Base-by-base conservation (phyloP, 2,888 invertebrate genomes). In the Tiphia femorata region DNA sequence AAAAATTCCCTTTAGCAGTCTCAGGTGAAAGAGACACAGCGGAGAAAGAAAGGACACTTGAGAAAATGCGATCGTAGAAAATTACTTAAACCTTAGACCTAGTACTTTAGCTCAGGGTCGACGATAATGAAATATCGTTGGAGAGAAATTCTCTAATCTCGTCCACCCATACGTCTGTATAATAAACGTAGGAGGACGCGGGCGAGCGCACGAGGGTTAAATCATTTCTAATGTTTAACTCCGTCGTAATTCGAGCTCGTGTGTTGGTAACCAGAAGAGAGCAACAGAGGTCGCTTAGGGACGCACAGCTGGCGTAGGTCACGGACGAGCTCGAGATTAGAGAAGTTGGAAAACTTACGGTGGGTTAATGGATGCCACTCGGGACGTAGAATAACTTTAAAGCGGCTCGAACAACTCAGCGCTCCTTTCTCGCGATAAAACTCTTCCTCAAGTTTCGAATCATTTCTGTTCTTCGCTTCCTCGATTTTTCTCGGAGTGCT, bases 201-300 rank as follows among this genome's bases (percentile, higher is more conserved):
- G 12, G 6, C 3, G 33, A 2, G 10, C 8, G 2, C 33, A 35
- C 50, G 41, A 59, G n/a, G 38, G 59, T 66, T 58, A 35, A 53
- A 44, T 56, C 64, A 49, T 56, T 62, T 63, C 58, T 68, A 63
- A 64, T 62, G 58, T 66, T n/a, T 58, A 58, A 71, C 63, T 55
- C 62, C 29, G 41, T 46, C 52, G 40, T 29, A 16, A 33, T 33
- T 33, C 33, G n/a, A n/a, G n/a, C 12, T 23, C 27, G 46, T 21
- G 19, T 16, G 5, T 19, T 27, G 8, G 10, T 12, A 1, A 4
- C n/a, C n/a, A n/a, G n/a, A n/a, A n/a, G n/a, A n/a, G n/a, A n/a
- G n/a, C n/a, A n/a, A n/a, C 33, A 14, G 33, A 33, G 33, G 33
- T 33, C 33, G 14, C 12, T 33, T 3, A n/a, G 33, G 14, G 33